Base-by-base conservation (phyloP, 2,797 vertebrate species). In the Eremophila alpestris region DNA sequence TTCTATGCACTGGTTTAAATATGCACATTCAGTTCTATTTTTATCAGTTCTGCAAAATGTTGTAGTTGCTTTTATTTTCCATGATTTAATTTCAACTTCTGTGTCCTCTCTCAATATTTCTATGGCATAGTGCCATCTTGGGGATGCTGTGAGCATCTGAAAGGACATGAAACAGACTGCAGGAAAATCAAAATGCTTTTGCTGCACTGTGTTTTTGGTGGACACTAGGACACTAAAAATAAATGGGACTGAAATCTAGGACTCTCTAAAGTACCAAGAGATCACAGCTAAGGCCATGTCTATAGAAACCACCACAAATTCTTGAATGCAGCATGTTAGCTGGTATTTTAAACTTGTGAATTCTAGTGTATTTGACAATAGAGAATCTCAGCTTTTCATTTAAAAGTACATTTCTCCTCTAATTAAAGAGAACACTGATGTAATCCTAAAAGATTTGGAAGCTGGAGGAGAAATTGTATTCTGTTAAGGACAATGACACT, bases 121-220 rank as follows among this genome's bases (percentile, higher is more conserved):
- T 93, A 21, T 93, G 82, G 87, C 87, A 91, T 43, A 94, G 89
- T 95, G 93, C 95, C 95, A 96, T 94, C 96, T 96, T 94, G 95
- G 76, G 96, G 95, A 90, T 68, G 62, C 32, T 93, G 45, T 32
- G 36, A 83, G 76, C 55, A 94, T 87, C 43, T 78, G 80, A 91
- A 70, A 68, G 58, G 43, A 68, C 38, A 19, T 6, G 70, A 92
- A 49, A 49, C 20, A 71, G 14, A 30, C 20, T 70, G 58, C 68
- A 73, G 85, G 16, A 63, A 70, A 86, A 58, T 21, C 19, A 24
- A 58, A 75, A 48, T 41, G 19, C n/a, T 91, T 84, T 67, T 79
- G 13, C 58, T 81, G 30, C 16, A 32, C 19, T 67, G 0, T n/a
- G 30, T 19, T 60, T 17, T 13, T 76, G 34, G 2, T 63, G 34